Percentiles rank a stretch among this genome's conserved stretches.
phyloP scores from a whole-genome alignment of 2,113 vertebrate species.

The Pseudorasbora parva region DNA sequence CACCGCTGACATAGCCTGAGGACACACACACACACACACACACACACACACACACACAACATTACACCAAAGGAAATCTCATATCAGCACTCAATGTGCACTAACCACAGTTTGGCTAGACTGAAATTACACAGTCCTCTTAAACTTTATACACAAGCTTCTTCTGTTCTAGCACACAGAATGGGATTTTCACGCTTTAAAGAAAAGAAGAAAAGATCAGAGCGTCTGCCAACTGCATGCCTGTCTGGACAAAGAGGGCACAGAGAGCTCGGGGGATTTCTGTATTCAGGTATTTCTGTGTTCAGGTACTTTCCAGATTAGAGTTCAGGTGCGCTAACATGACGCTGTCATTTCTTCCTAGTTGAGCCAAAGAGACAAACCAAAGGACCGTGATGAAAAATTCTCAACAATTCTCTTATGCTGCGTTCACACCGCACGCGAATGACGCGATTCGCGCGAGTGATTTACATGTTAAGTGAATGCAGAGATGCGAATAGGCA shows the following conservation, averaged over 20 bases:
- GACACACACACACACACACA: too few relatives aligned
- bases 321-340: background rate
- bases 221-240: background rate
- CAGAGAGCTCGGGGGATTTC: background rate
- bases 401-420: background rate
- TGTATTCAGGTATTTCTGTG: background rate
- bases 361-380: background rate
- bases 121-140: conserved; percentile 6
- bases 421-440: too few relatives aligned
- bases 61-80: conserved; percentile 6
- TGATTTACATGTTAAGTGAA: too few relatives aligned
- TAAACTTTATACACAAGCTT: background rate
- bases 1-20: conserved; percentile 96
- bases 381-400: background rate
- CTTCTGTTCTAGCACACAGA: conserved; percentile 11
- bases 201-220: background rate
- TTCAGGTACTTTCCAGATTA: conserved; percentile 11
- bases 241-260: background rate
- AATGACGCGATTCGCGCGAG: too few relatives aligned
- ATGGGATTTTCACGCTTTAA: background rate
- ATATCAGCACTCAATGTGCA: too few relatives aligned
- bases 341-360: too few relatives aligned
- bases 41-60: too few relatives aligned
- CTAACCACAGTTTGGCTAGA: too few relatives aligned
- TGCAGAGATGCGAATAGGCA: too few relatives aligned